These are phyloP conservation scores for Hormiphora californensis DNA, from an alignment of 37 sponge, comb jelly and placozoan genomes.

Conservation along the genomic window DNA sequence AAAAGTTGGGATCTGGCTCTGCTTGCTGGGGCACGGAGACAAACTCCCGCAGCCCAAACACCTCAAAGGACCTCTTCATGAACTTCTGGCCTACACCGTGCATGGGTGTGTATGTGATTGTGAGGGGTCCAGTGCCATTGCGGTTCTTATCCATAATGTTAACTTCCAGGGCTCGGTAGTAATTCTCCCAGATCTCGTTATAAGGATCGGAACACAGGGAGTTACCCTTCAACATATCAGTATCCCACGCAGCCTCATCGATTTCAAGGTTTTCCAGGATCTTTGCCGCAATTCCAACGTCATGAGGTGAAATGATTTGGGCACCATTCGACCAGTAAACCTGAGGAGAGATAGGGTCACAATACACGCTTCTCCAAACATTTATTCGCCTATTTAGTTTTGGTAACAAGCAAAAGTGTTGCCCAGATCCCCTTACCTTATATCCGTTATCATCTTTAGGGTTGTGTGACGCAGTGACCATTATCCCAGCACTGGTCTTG, in stretches of 20 bases:
- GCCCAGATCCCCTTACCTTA: conserved; percentile 62
- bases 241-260: conserved; percentile 79
- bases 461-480: conserved; percentile 98
- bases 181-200: conserved; percentile 59
- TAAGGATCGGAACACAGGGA: conserved; percentile 69
- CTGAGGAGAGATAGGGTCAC: background rate
- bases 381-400: background rate
- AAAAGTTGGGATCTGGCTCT: conserved; percentile 93
- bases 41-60: conserved; percentile 67
- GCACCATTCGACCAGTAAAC: conserved; percentile 97
- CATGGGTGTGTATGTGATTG: conserved; percentile 88
- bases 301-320: conserved; percentile 91
- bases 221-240: conserved; percentile 7
- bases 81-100: conserved; percentile 90
- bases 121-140: conserved; percentile 8
- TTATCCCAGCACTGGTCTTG: conserved; percentile 76
- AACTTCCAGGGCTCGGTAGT: conserved; percentile 62
- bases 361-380: too few species aligned
- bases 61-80: conserved; percentile 65
- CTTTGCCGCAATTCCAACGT: conserved; percentile 64
- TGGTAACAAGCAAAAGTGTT: background rate
- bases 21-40: conserved; percentile 78
- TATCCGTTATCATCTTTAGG: conserved; percentile 98
- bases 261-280: conserved; percentile 74
- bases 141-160: background rate